Percentiles rank a stretch among this genome's conserved stretches.
phyloP scores from a whole-genome alignment of 2,888 invertebrate genomes.

The Troilus luridus region DNA sequence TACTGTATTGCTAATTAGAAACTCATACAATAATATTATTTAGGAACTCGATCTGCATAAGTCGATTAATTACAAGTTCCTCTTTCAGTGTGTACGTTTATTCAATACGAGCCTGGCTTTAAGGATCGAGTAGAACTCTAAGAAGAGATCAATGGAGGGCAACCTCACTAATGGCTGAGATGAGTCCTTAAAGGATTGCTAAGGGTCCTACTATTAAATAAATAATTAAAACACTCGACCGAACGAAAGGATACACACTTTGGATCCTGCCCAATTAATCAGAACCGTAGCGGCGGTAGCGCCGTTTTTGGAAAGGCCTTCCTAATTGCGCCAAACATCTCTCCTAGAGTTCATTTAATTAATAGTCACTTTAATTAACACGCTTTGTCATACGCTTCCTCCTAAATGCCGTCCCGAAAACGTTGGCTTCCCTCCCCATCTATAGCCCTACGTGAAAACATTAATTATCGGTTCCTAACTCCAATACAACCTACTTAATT shows the following conservation, averaged over 20 bases:
- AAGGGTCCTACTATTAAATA: conserved; percentile 52
- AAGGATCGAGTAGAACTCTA: background rate
- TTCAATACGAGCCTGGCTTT: background rate
- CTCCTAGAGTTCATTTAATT: conserved; percentile 63
- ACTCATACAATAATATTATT: background rate
- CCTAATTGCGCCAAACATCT: conserved; percentile 64
- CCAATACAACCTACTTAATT: conserved; percentile 10
- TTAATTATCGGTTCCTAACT: conserved; percentile 22
- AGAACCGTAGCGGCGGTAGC: background rate
- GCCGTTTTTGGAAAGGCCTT: conserved; percentile 28
- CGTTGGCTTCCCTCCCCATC: conserved; percentile 32
- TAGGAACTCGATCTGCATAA: background rate
- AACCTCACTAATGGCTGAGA: conserved; percentile 21
- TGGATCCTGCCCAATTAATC: conserved; percentile 59
- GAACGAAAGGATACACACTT: conserved; percentile 56
- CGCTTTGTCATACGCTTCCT: conserved; percentile 63
- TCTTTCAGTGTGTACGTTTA: background rate
- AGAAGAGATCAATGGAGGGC: conserved; percentile 7
- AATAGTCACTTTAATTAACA: conserved; percentile 64
- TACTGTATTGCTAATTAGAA: background rate
- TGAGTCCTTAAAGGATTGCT: background rate
- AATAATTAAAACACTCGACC: conserved; percentile 55
- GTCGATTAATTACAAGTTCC: background rate
- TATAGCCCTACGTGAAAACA: conserved; percentile 9
- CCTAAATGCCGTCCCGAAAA: conserved; percentile 50